Evolutionary conservation across 2,113 vertebrate genomes (phyloP), one percentile per base, ranked within the genome.

Genomic region (Rattus rattus): DNA sequence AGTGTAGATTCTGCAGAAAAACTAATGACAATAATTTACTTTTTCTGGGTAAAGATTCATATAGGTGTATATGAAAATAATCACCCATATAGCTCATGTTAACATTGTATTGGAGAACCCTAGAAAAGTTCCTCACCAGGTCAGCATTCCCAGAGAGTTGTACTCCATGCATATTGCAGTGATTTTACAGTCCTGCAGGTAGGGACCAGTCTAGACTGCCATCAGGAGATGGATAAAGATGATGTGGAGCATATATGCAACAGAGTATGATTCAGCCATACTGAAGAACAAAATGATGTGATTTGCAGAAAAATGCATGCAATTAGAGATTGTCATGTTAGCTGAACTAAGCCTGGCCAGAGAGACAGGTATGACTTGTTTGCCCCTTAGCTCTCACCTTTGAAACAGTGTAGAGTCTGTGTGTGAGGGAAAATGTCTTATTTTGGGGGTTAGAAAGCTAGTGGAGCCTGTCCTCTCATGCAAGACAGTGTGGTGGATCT

Each of bases 11-110:
- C 36, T 24, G 1, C 52, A 43, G 43, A 94, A 56, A 94, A 94
- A 88, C 13, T 63, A 93, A 26, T 72, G 52, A 95, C 75, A 85
- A 85, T 77, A 79, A 73, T 79, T 90, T 93, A 10, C 6, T 75
- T 94, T 92, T 56, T 92, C 39, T 90, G 5, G 24, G 12, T 85
- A 86, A 91, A 88, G 19, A 59, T 65, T 73, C 19, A 91, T 92
- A 54, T 67, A 63, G 30, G 79, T 54, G 19, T 65, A 52, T 85
- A 67, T 81, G 77, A 95, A 92, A 94, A 39, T 52, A 70, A 69
- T 90, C 52, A 81, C 49, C 24, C 54, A 56, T 30, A 2, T 77
- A 92, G 90, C 65, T 70, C 4, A 73, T 49, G 28, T 28, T 77
- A 26, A 59, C 79, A 36, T 86, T 89, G 54, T 76, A 49, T 73